phyloP scores from a whole-genome alignment of 1,140 invertebrate genomes.

The Drosophila sechellia region DNA sequence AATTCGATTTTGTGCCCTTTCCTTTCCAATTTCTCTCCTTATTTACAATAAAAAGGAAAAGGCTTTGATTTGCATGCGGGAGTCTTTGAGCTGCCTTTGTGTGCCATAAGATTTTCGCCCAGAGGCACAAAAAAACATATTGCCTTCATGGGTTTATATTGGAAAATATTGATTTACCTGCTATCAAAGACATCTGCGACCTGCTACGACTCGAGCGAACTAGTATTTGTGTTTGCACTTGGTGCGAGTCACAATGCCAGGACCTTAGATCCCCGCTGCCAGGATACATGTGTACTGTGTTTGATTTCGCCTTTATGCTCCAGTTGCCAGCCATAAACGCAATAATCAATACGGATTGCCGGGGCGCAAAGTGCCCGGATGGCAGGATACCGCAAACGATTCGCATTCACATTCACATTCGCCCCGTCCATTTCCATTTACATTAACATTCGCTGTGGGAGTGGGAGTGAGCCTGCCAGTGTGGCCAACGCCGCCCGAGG shows the following conservation, averaged over 20 bases:
- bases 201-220: conserved; percentile 17
- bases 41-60: conserved; percentile 16
- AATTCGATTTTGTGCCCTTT: conserved; percentile 18
- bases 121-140: conserved; percentile 32
- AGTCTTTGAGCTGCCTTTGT: conserved; percentile 47
- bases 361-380: conserved; percentile 40
- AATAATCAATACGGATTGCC: conserved; percentile 78
- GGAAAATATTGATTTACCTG: conserved; percentile 82
- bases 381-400: conserved; percentile 4
- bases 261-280: conserved; percentile 28
- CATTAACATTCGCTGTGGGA: too few relatives aligned
- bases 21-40: not conserved
- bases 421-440: conserved; percentile 4
- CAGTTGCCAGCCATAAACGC: conserved; percentile 61
- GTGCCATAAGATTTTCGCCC: conserved; percentile 41
- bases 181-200: conserved; percentile 74
- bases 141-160: conserved; percentile 72
- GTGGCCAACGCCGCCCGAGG: conserved; percentile 1
- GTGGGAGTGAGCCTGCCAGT: not conserved
- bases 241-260: conserved; percentile 9
- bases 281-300: conserved; percentile 6
- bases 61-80: conserved; percentile 38
- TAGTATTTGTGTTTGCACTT: conserved; percentile 29
- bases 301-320: conserved; percentile 52
- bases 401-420: conserved; percentile 1